Evolutionary conservation across 2,888 invertebrate species (phyloP).

Genomic region (Merodon equestris): DNA sequence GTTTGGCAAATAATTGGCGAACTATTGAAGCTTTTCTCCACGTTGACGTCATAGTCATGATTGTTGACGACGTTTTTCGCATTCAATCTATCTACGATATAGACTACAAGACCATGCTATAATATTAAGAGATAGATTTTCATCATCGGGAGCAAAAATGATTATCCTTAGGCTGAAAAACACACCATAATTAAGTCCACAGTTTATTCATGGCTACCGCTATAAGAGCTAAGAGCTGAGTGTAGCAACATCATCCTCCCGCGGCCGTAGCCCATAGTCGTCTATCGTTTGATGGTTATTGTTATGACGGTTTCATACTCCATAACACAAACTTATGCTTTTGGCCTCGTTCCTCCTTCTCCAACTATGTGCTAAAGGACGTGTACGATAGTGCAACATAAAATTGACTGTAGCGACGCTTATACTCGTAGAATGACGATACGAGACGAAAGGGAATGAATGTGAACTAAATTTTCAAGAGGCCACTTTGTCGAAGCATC

Average conservation of each 20-base stretch:
- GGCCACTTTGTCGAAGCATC: slow-evolving; percentile 37
- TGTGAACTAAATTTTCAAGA: slow-evolving; percentile 52
- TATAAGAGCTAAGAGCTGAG: too few species aligned
- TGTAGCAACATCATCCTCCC: background rate
- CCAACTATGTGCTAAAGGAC: slow-evolving; percentile 42
- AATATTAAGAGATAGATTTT: slow-evolving; percentile 48
- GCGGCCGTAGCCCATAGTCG: background rate
- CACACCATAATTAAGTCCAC: slow-evolving; percentile 15
- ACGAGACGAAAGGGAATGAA: slow-evolving; percentile 17
- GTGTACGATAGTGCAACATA: slow-evolving; percentile 1
- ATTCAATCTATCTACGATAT: slow-evolving; percentile 30
- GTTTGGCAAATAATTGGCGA: slow-evolving; percentile 50
- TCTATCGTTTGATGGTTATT: slow-evolving; percentile 34
- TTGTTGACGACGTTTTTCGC: slow-evolving; percentile 50
- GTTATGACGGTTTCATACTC: slow-evolving; percentile 56
- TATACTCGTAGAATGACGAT: slow-evolving; percentile 7
- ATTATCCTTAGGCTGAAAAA: slow-evolving; percentile 53
- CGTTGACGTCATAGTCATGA: slow-evolving; percentile 63
- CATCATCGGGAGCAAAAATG: slow-evolving; percentile 31
- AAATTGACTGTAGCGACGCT: too few species aligned
- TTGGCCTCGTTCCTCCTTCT: slow-evolving; percentile 62
- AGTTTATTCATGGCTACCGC: slow-evolving; percentile 29
- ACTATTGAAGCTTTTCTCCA: slow-evolving; percentile 59
- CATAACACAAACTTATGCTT: slow-evolving; percentile 21
- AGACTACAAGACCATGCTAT: slow-evolving; percentile 7